These are phyloP conservation scores for Dexiosoma caninum DNA, from an alignment of 2,888 invertebrate species.

Conservation along the genomic window DNA sequence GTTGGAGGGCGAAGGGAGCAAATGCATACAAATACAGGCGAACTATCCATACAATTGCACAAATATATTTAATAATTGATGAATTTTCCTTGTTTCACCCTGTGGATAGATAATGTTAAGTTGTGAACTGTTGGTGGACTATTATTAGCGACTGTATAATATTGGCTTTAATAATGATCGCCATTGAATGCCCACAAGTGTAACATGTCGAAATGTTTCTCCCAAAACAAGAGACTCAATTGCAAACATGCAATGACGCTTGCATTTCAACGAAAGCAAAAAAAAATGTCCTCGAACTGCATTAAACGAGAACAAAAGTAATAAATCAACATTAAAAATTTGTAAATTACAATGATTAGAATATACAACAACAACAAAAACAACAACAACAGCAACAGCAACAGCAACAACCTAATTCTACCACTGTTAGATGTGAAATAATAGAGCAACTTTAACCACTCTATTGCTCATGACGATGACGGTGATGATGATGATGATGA, in stretches of 20 bases:
- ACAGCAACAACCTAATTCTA: too few relatives aligned
- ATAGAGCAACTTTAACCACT: neutral
- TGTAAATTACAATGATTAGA: neutral
- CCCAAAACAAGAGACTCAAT: neutral
- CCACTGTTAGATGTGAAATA: neutral
- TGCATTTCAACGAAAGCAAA: neutral
- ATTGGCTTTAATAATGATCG: neutral
- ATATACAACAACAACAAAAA: too few relatives aligned
- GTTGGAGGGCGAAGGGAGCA: too few relatives aligned
- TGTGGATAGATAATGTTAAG: too few relatives aligned
- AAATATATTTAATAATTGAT: too few relatives aligned
- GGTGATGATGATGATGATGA: neutral
- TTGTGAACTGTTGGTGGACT: neutral
- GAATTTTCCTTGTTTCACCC: too few relatives aligned
- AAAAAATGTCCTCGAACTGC: neutral
- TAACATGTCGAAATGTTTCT: slow-evolving; percentile 28
- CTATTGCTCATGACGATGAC: neutral
- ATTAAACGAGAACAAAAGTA: neutral
- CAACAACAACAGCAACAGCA: too few relatives aligned
- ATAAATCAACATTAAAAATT: slow-evolving; percentile 21
- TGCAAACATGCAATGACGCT: neutral
- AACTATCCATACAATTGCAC: too few relatives aligned
- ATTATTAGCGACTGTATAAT: neutral
- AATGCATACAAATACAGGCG: too few relatives aligned
- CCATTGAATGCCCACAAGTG: slow-evolving; percentile 36